phyloP scores from a whole-genome alignment of 1,140 invertebrate species.

The Schlechtendalia chinensis region DNA sequence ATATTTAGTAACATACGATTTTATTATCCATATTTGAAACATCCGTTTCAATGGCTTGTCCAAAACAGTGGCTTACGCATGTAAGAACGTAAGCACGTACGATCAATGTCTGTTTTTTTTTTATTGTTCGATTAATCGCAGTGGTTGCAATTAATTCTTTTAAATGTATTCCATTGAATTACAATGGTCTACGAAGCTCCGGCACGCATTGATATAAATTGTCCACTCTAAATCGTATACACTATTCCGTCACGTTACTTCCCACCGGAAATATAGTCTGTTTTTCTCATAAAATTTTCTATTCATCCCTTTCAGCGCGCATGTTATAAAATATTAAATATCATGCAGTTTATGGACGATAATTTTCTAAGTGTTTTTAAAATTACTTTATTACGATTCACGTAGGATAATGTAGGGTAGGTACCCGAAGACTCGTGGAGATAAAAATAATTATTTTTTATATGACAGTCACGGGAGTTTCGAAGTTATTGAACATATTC shows the following conservation, averaged over 20 bases:
- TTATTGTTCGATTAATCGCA: not conserved
- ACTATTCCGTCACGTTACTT: not conserved
- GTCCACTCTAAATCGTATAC: not conserved
- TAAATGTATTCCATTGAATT: not conserved
- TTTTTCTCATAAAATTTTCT: not conserved
- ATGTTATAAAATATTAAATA: not conserved
- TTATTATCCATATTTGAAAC: not conserved
- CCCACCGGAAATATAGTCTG: too few species aligned
- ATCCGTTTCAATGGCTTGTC: not conserved
- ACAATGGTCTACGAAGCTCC: not conserved
- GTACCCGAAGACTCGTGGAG: not conserved
- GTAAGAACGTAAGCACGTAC: too few species aligned
- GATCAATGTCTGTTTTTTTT: not conserved
- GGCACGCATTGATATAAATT: not conserved
- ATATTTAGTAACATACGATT: too few species aligned
- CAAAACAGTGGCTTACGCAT: not conserved
- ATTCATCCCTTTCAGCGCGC: not conserved
- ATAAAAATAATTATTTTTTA: not conserved
- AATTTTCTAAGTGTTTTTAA: not conserved
- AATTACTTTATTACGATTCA: conserved; percentile 6
- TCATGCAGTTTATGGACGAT: too few species aligned
- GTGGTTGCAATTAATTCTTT: not conserved
- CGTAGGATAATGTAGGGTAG: not conserved
- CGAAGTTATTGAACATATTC: too few species aligned
- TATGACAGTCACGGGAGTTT: not conserved